Percentiles rank a stretch among this genome's conserved stretches.
phyloP scores from a whole-genome alignment of 2,888 invertebrate species.

The Biston betularia region DNA sequence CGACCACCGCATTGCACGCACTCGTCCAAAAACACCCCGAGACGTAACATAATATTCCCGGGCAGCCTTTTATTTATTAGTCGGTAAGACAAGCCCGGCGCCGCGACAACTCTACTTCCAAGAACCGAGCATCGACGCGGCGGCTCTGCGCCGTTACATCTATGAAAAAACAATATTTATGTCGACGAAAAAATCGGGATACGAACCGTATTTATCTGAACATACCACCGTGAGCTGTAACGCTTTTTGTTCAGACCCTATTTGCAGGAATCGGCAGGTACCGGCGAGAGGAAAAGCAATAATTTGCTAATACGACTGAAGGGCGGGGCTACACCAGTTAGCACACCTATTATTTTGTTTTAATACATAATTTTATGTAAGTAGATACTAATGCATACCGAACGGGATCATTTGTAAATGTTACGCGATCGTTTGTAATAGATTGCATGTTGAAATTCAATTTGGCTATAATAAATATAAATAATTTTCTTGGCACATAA shows the following conservation, averaged over 20 bases:
- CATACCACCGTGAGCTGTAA: conserved; percentile 71
- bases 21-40: conserved; percentile 75
- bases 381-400: conserved; percentile 3
- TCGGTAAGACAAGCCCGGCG: conserved; percentile 72
- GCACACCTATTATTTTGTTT: conserved; percentile 43
- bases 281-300: conserved; percentile 68
- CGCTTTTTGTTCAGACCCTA: conserved; percentile 77
- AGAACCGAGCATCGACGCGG: conserved; percentile 76
- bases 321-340: conserved; percentile 65
- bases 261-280: conserved; percentile 82
- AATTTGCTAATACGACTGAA: conserved; percentile 73
- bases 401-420: conserved; percentile 18
- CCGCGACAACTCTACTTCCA: conserved; percentile 82
- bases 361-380: conserved; percentile 35
- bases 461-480: no score
- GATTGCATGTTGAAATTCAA: conserved; percentile 9
- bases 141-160: conserved; percentile 81
- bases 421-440: conserved; percentile 13
- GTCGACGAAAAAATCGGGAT: conserved; percentile 82
- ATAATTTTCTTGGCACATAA: no score
- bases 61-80: conserved; percentile 85
- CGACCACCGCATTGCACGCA: conserved; percentile 68
- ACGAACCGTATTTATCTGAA: conserved; percentile 77
- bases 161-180: conserved; percentile 84
- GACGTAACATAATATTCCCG: conserved; percentile 85